Base-by-base conservation (phyloP, 2,888 invertebrate genomes). In the Agrochola circellaris region DNA sequence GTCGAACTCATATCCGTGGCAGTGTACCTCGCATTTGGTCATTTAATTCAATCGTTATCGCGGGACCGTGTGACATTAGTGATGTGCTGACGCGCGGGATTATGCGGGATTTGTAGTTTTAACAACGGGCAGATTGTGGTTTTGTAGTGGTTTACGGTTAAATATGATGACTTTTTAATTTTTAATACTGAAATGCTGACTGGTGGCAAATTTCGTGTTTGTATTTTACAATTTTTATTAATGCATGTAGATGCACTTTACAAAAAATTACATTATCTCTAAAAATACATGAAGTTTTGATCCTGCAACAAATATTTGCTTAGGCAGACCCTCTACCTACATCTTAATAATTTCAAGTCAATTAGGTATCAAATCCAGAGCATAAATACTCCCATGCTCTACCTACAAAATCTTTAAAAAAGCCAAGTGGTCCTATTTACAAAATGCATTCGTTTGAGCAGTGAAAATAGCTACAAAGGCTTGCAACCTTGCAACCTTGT, bases 101-200 rank as follows among this genome's bases (percentile, higher is more conserved):
- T 83, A 78, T 51, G 23, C 54, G 62, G 83, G 87, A 84, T 84
- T 86, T 84, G 87, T 86, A 75, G 65, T 69, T 74, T 66, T 77
- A 73, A 78, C 51, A 56, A 77, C 45, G 60, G 51, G 34, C 62
- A 60, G 65, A 73, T 86, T 72, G 74, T 48, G 78, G 74, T 66
- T 86, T 85, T 72, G 62, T 65, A 75, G 26, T 58, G 70, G 67
- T 71, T 85, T 54, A 62, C 15, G 1, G 64, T 73, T 65, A 8
- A 66, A 67, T 61, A 26, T 61, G 30, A 75, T 72, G 60, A 75
- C 54, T 42, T 34, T 71, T 56, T 20, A 15, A 68, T 64, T 51
- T 38, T 67, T 15, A 38, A 75, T 45, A 30, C 9, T 78, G 34
- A 38, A 56, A 74, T 56, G 13, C 42, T n/a, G 15, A 15, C 1